A percentile compares a stretch with the other conserved stretches of the same genome.
Evolutionary conservation across 2,888 invertebrate species (phyloP).

Genomic region (Phania funesta): DNA sequence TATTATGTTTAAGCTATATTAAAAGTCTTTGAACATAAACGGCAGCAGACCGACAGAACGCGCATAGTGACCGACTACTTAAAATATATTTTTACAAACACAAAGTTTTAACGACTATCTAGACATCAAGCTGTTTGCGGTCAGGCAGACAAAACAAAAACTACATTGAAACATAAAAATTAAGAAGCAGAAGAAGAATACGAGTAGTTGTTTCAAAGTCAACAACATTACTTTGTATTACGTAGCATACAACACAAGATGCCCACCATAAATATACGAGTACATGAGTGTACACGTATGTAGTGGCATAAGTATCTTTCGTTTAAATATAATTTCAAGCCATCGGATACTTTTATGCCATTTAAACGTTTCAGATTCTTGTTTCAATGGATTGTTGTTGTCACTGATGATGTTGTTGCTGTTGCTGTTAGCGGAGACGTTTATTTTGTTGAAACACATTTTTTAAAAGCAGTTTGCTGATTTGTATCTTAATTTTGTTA

Average conservation of each 20-base stretch:
- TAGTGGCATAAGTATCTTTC: constrained; percentile 5
- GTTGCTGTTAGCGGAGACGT: background rate
- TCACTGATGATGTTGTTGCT: constrained; percentile 3
- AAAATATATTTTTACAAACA: no score
- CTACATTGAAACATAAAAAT: constrained; percentile 16
- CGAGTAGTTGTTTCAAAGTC: constrained; percentile 50
- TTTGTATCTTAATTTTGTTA: constrained; percentile 30
- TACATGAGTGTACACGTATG: background rate
- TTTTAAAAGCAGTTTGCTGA: constrained; percentile 42
- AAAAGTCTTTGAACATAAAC: no score
- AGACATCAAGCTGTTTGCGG: no score
- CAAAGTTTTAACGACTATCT: no score
- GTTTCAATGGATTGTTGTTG: constrained; percentile 1
- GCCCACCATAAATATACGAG: background rate
- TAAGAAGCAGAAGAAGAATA: background rate
- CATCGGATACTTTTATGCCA: constrained; percentile 26
- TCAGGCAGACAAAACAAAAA: no score
- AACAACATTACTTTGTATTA: constrained; percentile 9
- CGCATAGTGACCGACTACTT: no score
- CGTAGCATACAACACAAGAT: background rate
- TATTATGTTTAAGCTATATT: no score
- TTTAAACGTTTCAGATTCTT: constrained; percentile 32
- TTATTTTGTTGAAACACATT: constrained; percentile 28
- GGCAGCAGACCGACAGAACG: no score
- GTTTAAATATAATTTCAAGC: constrained; percentile 23